Evolutionary conservation across 2,888 invertebrate genomes (phyloP).

Genomic region (Mythimna vitellina): DNA sequence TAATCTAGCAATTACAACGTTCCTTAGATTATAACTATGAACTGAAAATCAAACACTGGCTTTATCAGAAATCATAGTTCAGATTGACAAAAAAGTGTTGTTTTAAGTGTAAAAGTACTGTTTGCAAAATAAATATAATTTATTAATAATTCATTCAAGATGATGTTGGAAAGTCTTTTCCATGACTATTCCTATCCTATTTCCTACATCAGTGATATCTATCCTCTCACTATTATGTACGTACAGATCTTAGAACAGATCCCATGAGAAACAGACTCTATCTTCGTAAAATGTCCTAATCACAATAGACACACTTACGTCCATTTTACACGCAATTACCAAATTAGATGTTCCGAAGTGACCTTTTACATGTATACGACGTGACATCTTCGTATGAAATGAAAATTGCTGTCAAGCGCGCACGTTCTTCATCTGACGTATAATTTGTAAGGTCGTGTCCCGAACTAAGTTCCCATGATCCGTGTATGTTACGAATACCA

Average conservation of each 20-base stretch:
- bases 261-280: slow-evolving; percentile 26
- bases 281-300: slow-evolving; percentile 23
- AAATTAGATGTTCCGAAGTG: slow-evolving; percentile 70
- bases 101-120: too few relatives aligned
- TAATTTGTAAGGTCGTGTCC: slow-evolving; percentile 77
- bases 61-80: too few relatives aligned
- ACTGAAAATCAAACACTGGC: too few relatives aligned
- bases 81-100: too few relatives aligned
- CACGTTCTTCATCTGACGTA: slow-evolving; percentile 82
- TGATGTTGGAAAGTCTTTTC: too few relatives aligned
- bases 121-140: too few relatives aligned
- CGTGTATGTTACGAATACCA: slow-evolving; percentile 51
- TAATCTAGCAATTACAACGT: too few relatives aligned
- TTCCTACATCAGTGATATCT: too few relatives aligned
- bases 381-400: slow-evolving; percentile 66
- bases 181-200: too few relatives aligned
- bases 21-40: too few relatives aligned
- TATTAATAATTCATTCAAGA: too few relatives aligned
- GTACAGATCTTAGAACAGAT: neutral
- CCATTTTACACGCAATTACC: slow-evolving; percentile 63
- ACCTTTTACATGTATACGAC: slow-evolving; percentile 68
- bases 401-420: slow-evolving; percentile 69
- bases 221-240: too few relatives aligned
- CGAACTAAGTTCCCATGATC: slow-evolving; percentile 72
- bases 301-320: slow-evolving; percentile 53